Base-by-base conservation (phyloP, 2,113 vertebrate genomes). In the Xenotilapia caudafasciata region DNA sequence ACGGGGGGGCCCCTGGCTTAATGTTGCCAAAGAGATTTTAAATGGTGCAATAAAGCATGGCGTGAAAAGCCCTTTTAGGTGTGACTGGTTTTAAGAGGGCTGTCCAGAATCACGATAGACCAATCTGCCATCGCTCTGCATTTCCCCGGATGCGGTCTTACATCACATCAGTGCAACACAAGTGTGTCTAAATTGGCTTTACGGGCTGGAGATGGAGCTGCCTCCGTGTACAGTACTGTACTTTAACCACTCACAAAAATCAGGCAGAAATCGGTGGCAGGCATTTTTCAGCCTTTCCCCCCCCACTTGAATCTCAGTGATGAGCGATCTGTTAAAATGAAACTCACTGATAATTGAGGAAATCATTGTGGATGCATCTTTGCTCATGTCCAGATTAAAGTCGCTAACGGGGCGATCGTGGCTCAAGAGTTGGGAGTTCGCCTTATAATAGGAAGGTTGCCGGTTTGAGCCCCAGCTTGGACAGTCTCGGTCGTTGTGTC, bases 11-110 rank as follows among this genome's bases (percentile, higher is more conserved):
- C 81, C 81, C 45, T 88, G 79, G 80, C 6, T 79, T 60, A 51
- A 84, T 83, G 73, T 88, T 3, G 40, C 45, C 84, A 83, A 86
- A 86, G 80, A 89, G 68, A 79, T 84, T 86, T 89, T 91, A 88
- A 90, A 85, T 5, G 23, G 28, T 49, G 70, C 12, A 26, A 91
- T 89, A 80, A 86, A 88, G 47, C 73, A 35, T 7, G 40, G 35
- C 1, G 10, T 83, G 84, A 92, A 92, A 93, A 79, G 79, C 45
- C 33, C 31, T 83, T 83, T 91, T 23, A 5, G 5, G 68, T 35
- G 84, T 83, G 83, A 58, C 81, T 28, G 77, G n/a, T 60, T 90
- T 88, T 65, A 70, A 68, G 83, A 84, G 87, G 23, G 33, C 19
- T 31, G 23, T 92, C 89, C 77, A 62, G 55, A 93, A 81, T 88